These are phyloP conservation scores for Artibeus jamaicensis DNA, from an alignment of 2,797 vertebrate genomes.

Conservation along the genomic window DNA sequence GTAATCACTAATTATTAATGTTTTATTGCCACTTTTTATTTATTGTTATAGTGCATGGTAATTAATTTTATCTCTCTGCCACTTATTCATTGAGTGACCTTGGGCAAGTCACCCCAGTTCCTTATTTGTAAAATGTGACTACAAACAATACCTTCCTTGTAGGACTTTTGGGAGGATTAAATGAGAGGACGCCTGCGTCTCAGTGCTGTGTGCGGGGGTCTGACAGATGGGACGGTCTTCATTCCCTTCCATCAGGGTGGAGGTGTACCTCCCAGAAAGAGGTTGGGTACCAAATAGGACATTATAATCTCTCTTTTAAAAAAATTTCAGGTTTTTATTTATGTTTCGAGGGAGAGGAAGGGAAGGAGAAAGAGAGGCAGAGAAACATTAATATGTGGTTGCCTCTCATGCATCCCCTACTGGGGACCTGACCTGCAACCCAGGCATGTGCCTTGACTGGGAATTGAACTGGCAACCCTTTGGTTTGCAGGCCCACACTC, in stretches of 20 bases:
- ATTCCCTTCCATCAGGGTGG: background rate
- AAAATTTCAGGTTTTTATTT: too few relatives aligned
- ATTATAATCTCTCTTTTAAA: background rate
- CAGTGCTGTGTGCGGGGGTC: background rate
- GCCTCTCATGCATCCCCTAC: too few relatives aligned
- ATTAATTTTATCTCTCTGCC: background rate
- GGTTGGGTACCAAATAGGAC: background rate
- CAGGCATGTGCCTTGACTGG: too few relatives aligned
- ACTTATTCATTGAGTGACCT: background rate
- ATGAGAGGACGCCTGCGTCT: background rate
- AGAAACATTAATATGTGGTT: too few relatives aligned
- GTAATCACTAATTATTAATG: background rate
- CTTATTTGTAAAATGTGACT: background rate
- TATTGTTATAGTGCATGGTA: background rate
- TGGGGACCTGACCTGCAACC: too few relatives aligned
- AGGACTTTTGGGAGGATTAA: background rate
- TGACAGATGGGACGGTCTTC: background rate
- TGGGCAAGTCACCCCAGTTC: background rate
- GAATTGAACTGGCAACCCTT: too few relatives aligned
- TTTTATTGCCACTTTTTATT: background rate
- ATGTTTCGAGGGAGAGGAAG: too few relatives aligned
- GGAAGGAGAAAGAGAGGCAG: too few relatives aligned
- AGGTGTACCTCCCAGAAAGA: background rate
- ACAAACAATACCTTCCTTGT: background rate
- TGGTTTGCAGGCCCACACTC: too few relatives aligned